phyloP scores from a whole-genome alignment of 2,797 vertebrate genomes.

The Telmatherina bonti region DNA sequence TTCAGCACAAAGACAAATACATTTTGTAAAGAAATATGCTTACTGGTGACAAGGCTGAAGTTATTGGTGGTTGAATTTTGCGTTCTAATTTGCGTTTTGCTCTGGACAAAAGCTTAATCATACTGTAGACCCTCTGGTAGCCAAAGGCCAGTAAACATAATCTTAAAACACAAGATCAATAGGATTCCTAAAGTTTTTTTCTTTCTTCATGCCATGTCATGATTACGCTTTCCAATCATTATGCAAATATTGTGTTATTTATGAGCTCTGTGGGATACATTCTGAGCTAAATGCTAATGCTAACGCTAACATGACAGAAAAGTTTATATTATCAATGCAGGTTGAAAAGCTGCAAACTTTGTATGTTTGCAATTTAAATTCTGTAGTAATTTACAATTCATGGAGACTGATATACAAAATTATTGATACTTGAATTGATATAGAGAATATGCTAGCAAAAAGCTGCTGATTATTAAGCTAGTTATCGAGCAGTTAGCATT shows the following conservation, averaged over 20 bases:
- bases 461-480: not conserved
- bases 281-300: not conserved
- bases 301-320: not conserved
- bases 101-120: not conserved
- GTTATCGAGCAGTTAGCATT: not conserved
- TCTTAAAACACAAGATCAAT: not conserved
- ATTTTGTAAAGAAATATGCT: not conserved
- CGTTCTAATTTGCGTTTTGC: not conserved
- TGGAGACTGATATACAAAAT: not conserved
- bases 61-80: not conserved
- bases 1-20: slow-evolving; percentile 25
- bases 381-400: not conserved
- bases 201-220: not conserved
- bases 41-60: not conserved
- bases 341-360: no score
- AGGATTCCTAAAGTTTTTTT: not conserved
- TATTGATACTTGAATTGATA: not conserved
- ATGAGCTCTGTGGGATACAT: not conserved
- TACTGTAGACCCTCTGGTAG: not conserved
- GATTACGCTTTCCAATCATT: not conserved
- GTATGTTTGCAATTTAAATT: not conserved
- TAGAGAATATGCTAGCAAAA: not conserved
- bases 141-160: not conserved
- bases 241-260: not conserved
- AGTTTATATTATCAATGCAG: not conserved